Conservation (phyloP, 2,888 invertebrate genomes). For the Caenorhabditis sp. region DNA sequence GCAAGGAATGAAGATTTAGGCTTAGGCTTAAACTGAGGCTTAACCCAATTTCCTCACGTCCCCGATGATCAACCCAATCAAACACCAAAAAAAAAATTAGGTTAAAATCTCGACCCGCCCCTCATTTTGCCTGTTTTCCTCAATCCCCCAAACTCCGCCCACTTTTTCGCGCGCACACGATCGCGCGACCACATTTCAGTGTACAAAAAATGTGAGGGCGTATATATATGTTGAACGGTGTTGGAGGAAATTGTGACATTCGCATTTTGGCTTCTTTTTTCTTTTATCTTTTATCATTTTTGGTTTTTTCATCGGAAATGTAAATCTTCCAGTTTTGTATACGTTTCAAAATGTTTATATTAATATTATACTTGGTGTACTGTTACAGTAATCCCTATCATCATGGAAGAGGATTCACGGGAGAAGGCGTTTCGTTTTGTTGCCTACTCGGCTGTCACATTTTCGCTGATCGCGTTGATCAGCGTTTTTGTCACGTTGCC, state of each 20-base stretch:
- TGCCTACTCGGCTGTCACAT: slow-evolving; percentile 67
- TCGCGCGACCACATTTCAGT: neutral
- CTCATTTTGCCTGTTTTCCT: neutral
- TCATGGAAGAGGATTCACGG: slow-evolving; percentile 50
- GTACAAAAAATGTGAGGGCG: neutral
- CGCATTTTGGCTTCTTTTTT: too few relatives aligned
- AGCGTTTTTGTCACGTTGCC: slow-evolving; percentile 70
- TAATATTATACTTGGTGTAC: too few relatives aligned
- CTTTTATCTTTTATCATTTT: too few relatives aligned
- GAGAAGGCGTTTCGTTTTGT: slow-evolving; percentile 64
- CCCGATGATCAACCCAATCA: too few relatives aligned
- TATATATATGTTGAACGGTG: neutral
- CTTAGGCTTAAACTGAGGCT: too few relatives aligned
- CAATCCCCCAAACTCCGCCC: neutral
- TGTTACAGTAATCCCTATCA: neutral
- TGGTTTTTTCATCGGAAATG: too few relatives aligned
- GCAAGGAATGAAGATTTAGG: too few relatives aligned
- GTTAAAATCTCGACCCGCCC: neutral
- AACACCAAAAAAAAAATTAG: too few relatives aligned
- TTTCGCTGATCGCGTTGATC: slow-evolving; percentile 67
- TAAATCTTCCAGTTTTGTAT: too few relatives aligned
- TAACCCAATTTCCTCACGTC: too few relatives aligned
- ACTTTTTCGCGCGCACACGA: neutral
- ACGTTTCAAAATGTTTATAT: too few relatives aligned
- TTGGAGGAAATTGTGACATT: neutral